phyloP scores from a whole-genome alignment of 2,113 vertebrate genomes.

The Chlamydotis undulata region DNA sequence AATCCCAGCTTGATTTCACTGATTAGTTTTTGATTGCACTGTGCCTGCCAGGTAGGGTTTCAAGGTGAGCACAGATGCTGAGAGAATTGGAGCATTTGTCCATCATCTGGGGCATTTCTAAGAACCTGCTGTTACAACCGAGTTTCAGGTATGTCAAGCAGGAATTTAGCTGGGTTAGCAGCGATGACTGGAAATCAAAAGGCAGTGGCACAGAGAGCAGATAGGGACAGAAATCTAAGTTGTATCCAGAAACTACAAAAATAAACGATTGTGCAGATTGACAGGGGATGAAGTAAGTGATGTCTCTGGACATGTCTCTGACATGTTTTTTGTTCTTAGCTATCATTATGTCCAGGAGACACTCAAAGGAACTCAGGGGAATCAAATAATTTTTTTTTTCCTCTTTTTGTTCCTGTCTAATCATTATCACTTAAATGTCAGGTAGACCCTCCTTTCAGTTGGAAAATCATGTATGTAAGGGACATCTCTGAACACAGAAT shows the following conservation, averaged over 20 bases:
- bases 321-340: background rate
- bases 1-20: slow-evolving; percentile 50
- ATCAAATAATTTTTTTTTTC: background rate
- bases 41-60: slow-evolving; percentile 16
- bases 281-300: background rate
- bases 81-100: slow-evolving; percentile 18
- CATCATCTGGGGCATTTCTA: background rate
- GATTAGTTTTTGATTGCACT: slow-evolving; percentile 58
- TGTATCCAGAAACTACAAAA: background rate
- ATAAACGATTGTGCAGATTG: background rate
- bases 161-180: background rate
- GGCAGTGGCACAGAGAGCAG: background rate
- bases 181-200: background rate
- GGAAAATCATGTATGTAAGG: background rate
- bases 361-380: background rate
- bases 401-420: background rate
- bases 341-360: background rate
- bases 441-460: background rate
- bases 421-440: background rate
- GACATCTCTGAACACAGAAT: background rate
- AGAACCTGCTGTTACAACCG: background rate
- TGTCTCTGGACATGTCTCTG: background rate
- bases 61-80: slow-evolving; percentile 26
- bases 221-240: background rate
- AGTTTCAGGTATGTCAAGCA: background rate